These are phyloP conservation scores for Thaumatotibia leucotreta DNA, from an alignment of 1,140 invertebrate genomes.

Conservation along the genomic window DNA sequence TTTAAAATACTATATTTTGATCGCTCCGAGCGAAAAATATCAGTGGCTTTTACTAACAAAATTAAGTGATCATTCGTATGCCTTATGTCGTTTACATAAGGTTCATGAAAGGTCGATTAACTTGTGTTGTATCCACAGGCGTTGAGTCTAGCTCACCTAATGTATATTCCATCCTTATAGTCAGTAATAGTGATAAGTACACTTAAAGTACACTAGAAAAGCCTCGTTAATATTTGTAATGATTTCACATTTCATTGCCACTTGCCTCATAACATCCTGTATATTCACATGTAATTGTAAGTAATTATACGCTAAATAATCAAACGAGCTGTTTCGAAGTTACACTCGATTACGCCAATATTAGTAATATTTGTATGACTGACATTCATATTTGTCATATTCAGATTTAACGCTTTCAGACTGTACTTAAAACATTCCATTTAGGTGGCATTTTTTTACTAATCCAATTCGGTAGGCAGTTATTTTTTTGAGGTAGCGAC, in stretches of 20 bases:
- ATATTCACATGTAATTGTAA: conserved; percentile 52
- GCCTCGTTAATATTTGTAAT: conserved; percentile 62
- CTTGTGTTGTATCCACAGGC: no score
- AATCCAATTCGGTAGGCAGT: conserved; percentile 52
- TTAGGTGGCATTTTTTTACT: conserved; percentile 41
- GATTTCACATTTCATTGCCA: conserved; percentile 52
- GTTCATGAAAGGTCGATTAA: no score
- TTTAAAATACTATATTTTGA: neutral
- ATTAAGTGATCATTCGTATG: no score
- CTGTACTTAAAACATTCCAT: conserved; percentile 74
- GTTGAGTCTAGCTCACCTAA: conserved; percentile 59
- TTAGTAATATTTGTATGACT: conserved; percentile 48
- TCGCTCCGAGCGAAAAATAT: conserved; percentile 26
- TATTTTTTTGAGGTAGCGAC: conserved; percentile 50
- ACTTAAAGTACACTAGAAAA: conserved; percentile 60
- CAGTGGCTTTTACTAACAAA: conserved; percentile 31
- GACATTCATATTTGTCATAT: conserved; percentile 49
- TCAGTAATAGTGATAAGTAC: conserved; percentile 59
- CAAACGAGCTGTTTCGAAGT: conserved; percentile 41
- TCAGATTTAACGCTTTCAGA: conserved; percentile 56
- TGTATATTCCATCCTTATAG: conserved; percentile 75
- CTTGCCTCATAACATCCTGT: conserved; percentile 66
- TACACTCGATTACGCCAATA: conserved; percentile 50
- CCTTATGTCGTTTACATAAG: no score
- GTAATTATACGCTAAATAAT: conserved; percentile 44